These are phyloP conservation scores for Sapajus apella DNA, from an alignment of 2,113 vertebrate species.

Conservation along the genomic window DNA sequence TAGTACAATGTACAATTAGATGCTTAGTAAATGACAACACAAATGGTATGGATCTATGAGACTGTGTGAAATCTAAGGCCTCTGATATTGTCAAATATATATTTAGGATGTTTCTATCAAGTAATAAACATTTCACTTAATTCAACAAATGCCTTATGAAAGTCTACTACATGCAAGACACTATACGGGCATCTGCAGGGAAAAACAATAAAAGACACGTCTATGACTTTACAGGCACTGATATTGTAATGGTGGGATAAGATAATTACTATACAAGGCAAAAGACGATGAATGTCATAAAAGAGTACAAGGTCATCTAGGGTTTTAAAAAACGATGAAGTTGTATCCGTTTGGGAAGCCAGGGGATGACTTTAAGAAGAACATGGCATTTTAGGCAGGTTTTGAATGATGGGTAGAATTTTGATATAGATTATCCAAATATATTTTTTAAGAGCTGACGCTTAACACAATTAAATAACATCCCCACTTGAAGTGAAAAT, in stretches of 20 bases:
- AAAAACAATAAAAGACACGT: not conserved
- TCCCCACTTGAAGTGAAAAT: conserved; percentile 8
- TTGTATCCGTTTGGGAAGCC: not conserved
- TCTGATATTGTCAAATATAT: not conserved
- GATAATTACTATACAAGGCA: not conserved
- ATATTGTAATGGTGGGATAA: not conserved
- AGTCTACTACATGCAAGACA: not conserved
- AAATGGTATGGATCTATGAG: not conserved
- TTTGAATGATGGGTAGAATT: not conserved
- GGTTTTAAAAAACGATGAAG: not conserved
- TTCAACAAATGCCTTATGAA: conserved; percentile 8
- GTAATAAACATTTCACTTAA: conserved; percentile 8
- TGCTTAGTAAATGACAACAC: not conserved
- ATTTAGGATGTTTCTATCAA: not conserved
- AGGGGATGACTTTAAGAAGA: not conserved
- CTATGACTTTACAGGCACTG: not conserved
- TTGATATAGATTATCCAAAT: not conserved
- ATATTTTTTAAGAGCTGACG: not conserved
- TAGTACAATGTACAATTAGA: not conserved
- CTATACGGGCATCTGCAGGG: not conserved
- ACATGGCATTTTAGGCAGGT: not conserved
- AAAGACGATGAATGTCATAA: not conserved
- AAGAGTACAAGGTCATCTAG: not conserved
- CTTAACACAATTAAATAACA: not conserved
- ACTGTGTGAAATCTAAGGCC: not conserved